Base-by-base conservation (phyloP, 2,797 vertebrate genomes). In the Halcyon badia region DNA sequence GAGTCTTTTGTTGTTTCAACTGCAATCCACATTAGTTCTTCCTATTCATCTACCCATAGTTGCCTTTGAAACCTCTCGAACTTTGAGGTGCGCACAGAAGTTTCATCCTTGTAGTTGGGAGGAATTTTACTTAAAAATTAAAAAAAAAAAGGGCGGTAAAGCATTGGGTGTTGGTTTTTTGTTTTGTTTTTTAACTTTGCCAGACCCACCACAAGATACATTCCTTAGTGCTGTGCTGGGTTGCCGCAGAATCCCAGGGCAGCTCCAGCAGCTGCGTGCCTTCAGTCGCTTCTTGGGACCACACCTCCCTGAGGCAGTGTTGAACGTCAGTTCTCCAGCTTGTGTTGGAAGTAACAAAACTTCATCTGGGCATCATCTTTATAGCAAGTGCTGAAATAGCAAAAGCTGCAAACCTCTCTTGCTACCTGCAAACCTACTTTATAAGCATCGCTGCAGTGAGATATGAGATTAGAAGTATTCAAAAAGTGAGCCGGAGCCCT, bases 141-240 rank as follows among this genome's bases (percentile, higher is more conserved):
- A 28, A 16, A 12, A 35, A 35, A 21, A 31, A 20, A 12, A 35
- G 25, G 14, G n/a, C 24, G 25, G 64, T n/a, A 18, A n/a, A 56
- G 54, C 54, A 54, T 31, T 54, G 30, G 52, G 30, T 31, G 26
- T 28, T 52, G 28, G 48, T 24, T 49, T 49, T 10, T 26, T 35
- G 24, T n/a, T 44, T 31, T 66, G 83, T 72, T 77, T 84, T 90
- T 64, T 28, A 44, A 5, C 30, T 42, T 82, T 69, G 54, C 65
- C 83, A 54, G 89, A 91, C 92, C 89, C 79, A 83, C 64, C 81
- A 31, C 44, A 35, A 70, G 89, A 68, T 77, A 48, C 91, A 94
- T 83, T 87, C 90, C 88, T 73, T 54, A 21, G 16, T 89, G 79
- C 65, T 87, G 77, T 87, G 66, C 80, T 25, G 83, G 80, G 80